Percentiles rank a stretch among this genome's conserved stretches.
These are phyloP conservation scores for Limonius californicus DNA, from an alignment of 1,140 invertebrate species.

Conservation along the genomic window DNA sequence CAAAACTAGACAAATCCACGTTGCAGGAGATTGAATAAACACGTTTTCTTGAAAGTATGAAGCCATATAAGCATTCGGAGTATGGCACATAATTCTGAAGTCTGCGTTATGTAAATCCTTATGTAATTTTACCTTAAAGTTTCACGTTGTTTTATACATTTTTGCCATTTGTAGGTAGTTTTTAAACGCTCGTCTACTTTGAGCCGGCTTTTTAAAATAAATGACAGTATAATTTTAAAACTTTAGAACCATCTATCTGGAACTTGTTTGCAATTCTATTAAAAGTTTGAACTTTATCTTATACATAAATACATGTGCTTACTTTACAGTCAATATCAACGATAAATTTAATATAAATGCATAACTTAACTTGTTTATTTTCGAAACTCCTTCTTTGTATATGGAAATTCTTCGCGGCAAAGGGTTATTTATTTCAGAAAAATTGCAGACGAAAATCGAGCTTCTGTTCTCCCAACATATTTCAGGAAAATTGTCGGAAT, in stretches of 20 bases:
- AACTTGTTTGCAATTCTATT: slow-evolving; percentile 5
- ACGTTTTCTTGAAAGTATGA: slow-evolving; percentile 6
- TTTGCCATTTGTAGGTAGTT: background rate
- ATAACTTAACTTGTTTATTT: too few species aligned
- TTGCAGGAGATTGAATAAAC: slow-evolving; percentile 6
- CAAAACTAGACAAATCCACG: slow-evolving; percentile 5
- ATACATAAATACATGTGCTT: slow-evolving; percentile 6
- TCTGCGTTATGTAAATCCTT: background rate
- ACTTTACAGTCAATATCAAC: background rate
- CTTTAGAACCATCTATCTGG: background rate
- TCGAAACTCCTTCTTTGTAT: too few species aligned
- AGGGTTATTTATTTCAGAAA: too few species aligned
- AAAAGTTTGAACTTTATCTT: slow-evolving; percentile 9
- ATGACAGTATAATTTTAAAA: slow-evolving; percentile 10
- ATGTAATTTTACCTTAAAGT: slow-evolving; percentile 4
- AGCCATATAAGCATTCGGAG: slow-evolving; percentile 3
- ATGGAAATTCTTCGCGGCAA: too few species aligned
- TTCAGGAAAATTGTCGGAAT: too few species aligned
- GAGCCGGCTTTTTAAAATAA: background rate
- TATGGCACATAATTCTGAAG: background rate
- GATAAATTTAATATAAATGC: too few species aligned
- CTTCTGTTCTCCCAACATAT: too few species aligned
- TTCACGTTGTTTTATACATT: slow-evolving; percentile 1
- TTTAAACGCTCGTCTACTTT: background rate
- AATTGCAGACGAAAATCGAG: too few species aligned